Base-by-base conservation (phyloP, 2,797 vertebrate genomes). In the Anas bernieri region DNA sequence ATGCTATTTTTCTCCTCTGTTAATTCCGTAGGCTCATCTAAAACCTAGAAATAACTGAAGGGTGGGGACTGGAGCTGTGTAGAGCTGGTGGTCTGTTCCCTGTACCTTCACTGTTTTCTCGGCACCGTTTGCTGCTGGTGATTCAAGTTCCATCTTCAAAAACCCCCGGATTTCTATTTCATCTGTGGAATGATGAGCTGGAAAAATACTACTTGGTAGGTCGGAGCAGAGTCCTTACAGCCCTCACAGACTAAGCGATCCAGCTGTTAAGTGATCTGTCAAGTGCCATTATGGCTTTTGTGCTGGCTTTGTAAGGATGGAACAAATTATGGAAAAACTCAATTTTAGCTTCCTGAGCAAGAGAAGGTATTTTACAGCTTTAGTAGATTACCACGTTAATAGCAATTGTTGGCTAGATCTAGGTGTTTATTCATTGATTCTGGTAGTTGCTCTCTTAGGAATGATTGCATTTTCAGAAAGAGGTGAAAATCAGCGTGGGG, bases 21-120 rank as follows among this genome's bases (percentile, higher is more conserved):
- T 94, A 84, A 95, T 94, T 90, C 93, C 86, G 43, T 10, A 52
- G 83, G 45, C 85, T 86, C 37, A 26, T 84, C 46, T 64, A 35
- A 87, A 96, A 80, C 46, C 77, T 46, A 18, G 68, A 67, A 14
- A 77, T 46, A 78, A 54, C 48, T 58, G 6, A 13, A 17, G 80
- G 31, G 56, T 69, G 0, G 45, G 0, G 23, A 7, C 0, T 66
- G 63, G 77, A 70, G 33, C 63, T 26, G 0, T 35, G 54, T 20
- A 17, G 43, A 70, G 58, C 63, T 84, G 70, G 14, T 66, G 15
- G 10, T 69, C 69, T 12, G 2, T 70, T 74, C 90, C 55, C 64
- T 63, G 37, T 46, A 8, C 21, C 54, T 64, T 30, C n/a, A 55
- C 26, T n/a, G 25, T 50, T 52, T 67, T 72, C 67, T 50, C 67